These are phyloP conservation scores for Mugil cephalus DNA, from an alignment of 2,113 vertebrate genomes.

Conservation along the genomic window DNA sequence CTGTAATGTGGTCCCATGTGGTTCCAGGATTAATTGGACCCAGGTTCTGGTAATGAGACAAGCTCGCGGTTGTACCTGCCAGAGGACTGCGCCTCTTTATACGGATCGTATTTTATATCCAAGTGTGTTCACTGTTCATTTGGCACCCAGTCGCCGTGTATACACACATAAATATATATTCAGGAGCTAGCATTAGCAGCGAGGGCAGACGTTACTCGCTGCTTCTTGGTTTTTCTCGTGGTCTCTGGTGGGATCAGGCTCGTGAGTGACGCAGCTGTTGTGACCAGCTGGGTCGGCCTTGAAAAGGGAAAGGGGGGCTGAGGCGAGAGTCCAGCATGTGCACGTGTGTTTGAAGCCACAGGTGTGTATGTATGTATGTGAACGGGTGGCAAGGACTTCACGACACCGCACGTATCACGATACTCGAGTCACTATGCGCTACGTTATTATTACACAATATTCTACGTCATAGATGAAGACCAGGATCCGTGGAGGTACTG, in stretches of 20 bases:
- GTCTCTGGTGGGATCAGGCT: slow-evolving; percentile 43
- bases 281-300: slow-evolving; percentile 62
- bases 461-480: too few relatives aligned
- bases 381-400: too few relatives aligned
- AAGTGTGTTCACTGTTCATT: slow-evolving; percentile 1
- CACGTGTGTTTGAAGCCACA: slow-evolving; percentile 1
- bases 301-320: slow-evolving; percentile 38
- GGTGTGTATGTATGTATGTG: slow-evolving; percentile 35
- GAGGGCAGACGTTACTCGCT: slow-evolving; percentile 51
- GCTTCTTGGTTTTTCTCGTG: slow-evolving; percentile 47
- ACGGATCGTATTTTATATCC: slow-evolving; percentile 22
- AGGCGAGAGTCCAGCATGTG: neutral
- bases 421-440: too few relatives aligned
- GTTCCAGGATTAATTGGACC: slow-evolving; percentile 55
- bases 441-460: too few relatives aligned
- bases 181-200: slow-evolving; percentile 20
- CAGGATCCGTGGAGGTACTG: too few relatives aligned
- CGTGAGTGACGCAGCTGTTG: slow-evolving; percentile 68
- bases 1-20: slow-evolving; percentile 39
- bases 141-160: neutral
- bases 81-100: slow-evolving; percentile 26
- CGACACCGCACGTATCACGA: too few relatives aligned
- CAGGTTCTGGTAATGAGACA: slow-evolving; percentile 45
- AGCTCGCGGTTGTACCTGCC: slow-evolving; percentile 34
- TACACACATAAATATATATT: too few relatives aligned